phyloP scores from a whole-genome alignment of 2,113 vertebrate species.

The Mormyrus lacerda region DNA sequence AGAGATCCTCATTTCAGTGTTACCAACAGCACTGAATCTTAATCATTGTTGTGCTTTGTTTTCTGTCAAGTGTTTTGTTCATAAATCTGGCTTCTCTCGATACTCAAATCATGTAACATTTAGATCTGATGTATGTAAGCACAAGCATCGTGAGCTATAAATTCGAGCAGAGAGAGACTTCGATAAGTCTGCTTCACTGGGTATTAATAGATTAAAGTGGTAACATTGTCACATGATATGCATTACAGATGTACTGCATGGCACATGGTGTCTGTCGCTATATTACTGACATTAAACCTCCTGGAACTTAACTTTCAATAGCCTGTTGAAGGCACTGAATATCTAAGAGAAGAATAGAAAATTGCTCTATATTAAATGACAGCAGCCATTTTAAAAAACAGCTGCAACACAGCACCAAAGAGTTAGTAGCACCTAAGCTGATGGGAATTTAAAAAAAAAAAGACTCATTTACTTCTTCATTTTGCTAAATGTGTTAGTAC shows the following conservation, averaged over 20 bases:
- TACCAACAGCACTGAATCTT: neutral
- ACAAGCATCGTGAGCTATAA: neutral
- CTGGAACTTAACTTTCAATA: constrained; percentile 19
- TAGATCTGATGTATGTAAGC: neutral
- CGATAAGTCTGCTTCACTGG: neutral
- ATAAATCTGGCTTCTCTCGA: neutral
- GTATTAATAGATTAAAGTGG: neutral
- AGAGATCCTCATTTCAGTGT: neutral
- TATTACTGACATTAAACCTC: neutral
- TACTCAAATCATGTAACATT: neutral
- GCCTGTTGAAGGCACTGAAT: constrained; percentile 22
- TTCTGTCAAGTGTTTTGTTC: neutral
- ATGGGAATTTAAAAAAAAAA: neutral
- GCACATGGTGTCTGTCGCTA: neutral
- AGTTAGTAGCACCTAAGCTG: constrained; percentile 19
- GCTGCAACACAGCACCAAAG: constrained; percentile 17
- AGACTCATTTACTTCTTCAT: constrained; percentile 1
- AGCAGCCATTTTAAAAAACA: constrained; percentile 13
- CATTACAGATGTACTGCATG: neutral
- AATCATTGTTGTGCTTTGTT: constrained; percentile 3
- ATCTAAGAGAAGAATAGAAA: constrained; percentile 4
- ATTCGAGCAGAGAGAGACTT: neutral
- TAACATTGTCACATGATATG: neutral
- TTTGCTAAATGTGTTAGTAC: constrained; percentile 8
- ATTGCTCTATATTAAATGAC: constrained; percentile 17